phyloP scores from a whole-genome alignment of 2,888 invertebrate species.

The Drosophila meridionalis region DNA sequence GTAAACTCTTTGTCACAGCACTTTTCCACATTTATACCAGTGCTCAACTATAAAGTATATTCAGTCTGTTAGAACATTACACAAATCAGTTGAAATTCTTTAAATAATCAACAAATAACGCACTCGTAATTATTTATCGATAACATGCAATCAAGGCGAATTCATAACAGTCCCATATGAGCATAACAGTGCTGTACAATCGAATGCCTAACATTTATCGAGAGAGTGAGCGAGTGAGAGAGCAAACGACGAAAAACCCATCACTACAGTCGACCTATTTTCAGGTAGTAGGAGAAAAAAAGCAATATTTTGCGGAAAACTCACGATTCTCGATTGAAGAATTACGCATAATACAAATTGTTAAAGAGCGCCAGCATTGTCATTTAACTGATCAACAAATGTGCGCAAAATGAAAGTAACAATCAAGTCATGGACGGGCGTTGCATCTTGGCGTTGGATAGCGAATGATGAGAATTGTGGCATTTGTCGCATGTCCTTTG shows the following conservation, averaged over 20 bases:
- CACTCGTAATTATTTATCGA: background rate
- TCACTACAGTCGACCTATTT: slow-evolving; percentile 71
- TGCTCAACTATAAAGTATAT: background rate
- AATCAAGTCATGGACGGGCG: slow-evolving; percentile 92
- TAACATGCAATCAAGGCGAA: background rate
- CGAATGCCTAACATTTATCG: slow-evolving; percentile 6
- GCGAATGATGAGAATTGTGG: slow-evolving; percentile 99
- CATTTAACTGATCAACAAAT: slow-evolving; percentile 58
- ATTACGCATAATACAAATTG: slow-evolving; percentile 26
- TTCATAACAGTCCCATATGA: background rate
- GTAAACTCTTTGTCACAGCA: no score
- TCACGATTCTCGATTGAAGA: slow-evolving; percentile 19
- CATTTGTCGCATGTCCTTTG: slow-evolving; percentile 99
- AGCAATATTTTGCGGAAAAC: slow-evolving; percentile 66
- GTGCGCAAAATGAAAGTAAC: slow-evolving; percentile 84
- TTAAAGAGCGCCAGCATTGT: slow-evolving; percentile 32
- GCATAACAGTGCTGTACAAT: slow-evolving; percentile 23
- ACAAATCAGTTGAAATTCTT: no score
- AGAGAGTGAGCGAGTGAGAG: slow-evolving; percentile 9
- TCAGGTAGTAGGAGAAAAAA: slow-evolving; percentile 65
- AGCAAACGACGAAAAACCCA: slow-evolving; percentile 38
- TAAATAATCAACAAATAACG: no score
- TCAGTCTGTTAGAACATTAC: background rate
- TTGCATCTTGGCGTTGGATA: slow-evolving; percentile 99
- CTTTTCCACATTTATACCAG: background rate